A percentile compares a stretch with the other conserved stretches of the same genome.
Evolutionary conservation across 2,888 invertebrate genomes (phyloP).

Genomic region (Drosophila colorata): DNA sequence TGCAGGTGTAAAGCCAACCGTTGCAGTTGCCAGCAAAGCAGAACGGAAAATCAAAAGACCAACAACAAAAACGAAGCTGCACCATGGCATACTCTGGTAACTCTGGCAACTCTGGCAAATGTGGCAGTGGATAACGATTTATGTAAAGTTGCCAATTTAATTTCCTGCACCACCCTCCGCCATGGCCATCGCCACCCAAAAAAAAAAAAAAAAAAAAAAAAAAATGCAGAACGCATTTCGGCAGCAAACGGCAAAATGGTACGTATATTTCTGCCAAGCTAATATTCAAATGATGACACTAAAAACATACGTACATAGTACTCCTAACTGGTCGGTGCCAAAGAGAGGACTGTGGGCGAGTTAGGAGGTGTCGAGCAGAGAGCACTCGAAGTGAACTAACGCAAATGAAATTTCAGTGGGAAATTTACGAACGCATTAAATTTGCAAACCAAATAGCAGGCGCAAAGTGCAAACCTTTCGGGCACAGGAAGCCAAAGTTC

Average conservation of each 20-base stretch:
- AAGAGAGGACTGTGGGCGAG: neutral
- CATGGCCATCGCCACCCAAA: no score
- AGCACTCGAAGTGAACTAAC: constrained; percentile 65
- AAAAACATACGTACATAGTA: constrained; percentile 38
- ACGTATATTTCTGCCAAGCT: constrained; percentile 21
- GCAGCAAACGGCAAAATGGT: constrained; percentile 22
- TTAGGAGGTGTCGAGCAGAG: neutral
- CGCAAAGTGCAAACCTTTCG: constrained; percentile 65
- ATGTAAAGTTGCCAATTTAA: constrained; percentile 66
- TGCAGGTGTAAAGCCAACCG: neutral
- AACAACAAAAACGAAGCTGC: no score
- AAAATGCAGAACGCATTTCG: constrained; percentile 52
- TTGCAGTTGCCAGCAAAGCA: neutral
- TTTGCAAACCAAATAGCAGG: constrained; percentile 70
- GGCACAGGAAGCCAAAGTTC: constrained; percentile 69
- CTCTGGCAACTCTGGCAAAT: neutral
- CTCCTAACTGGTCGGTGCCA: constrained; percentile 12
- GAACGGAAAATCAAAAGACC: no score
- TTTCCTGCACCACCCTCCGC: constrained; percentile 54
- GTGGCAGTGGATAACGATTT: constrained; percentile 44
- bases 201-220: neutral
- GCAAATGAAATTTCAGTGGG: constrained; percentile 68
- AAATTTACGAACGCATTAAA: constrained; percentile 70
- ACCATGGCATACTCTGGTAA: no score
- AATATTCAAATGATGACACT: constrained; percentile 60